These are phyloP conservation scores for Pegea sp. DNA, from an alignment of 23 tunicate species.

Conservation along the genomic window DNA sequence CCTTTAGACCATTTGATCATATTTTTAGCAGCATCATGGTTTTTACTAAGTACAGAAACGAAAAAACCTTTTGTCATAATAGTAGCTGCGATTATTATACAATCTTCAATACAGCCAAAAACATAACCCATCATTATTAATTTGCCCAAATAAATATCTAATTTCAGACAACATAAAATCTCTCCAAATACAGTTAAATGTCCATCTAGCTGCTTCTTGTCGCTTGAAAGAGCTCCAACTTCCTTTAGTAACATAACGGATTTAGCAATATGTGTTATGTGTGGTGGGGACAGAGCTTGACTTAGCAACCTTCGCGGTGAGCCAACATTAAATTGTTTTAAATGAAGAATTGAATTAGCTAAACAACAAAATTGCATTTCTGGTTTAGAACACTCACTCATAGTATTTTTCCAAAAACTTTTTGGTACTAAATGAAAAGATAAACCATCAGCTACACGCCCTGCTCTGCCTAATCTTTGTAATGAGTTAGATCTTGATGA, in stretches of 20 bases:
- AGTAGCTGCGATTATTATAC: slow-evolving; percentile 71
- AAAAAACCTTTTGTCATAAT: slow-evolving; percentile 47
- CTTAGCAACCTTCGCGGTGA: slow-evolving; percentile 43
- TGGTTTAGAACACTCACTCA: too few species aligned
- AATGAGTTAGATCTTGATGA: slow-evolving; percentile 53
- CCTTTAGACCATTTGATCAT: slow-evolving; percentile 54
- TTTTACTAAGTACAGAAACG: slow-evolving; percentile 37
- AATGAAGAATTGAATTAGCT: slow-evolving; percentile 51
- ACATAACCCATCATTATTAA: slow-evolving; percentile 59
- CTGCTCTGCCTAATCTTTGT: slow-evolving; percentile 82
- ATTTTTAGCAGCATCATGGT: slow-evolving; percentile 18
- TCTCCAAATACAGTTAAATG: slow-evolving; percentile 64
- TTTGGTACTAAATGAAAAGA: slow-evolving; percentile 39
- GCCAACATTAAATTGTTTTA: slow-evolving; percentile 55
- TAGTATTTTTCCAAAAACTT: too few species aligned
- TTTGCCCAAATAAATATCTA: slow-evolving; percentile 75
- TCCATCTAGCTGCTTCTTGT: slow-evolving; percentile 47
- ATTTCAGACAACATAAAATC: slow-evolving; percentile 47
- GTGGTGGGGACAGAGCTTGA: slow-evolving; percentile 73
- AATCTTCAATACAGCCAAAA: slow-evolving; percentile 64
- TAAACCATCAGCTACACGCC: slow-evolving; percentile 53
- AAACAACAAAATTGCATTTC: slow-evolving; percentile 67
- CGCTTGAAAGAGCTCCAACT: slow-evolving; percentile 3
- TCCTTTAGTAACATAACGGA: slow-evolving; percentile 59
- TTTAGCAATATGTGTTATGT: slow-evolving; percentile 50